Evolutionary conservation across 2,113 vertebrate species (phyloP).

Genomic region (Zosterops borbonicus): DNA sequence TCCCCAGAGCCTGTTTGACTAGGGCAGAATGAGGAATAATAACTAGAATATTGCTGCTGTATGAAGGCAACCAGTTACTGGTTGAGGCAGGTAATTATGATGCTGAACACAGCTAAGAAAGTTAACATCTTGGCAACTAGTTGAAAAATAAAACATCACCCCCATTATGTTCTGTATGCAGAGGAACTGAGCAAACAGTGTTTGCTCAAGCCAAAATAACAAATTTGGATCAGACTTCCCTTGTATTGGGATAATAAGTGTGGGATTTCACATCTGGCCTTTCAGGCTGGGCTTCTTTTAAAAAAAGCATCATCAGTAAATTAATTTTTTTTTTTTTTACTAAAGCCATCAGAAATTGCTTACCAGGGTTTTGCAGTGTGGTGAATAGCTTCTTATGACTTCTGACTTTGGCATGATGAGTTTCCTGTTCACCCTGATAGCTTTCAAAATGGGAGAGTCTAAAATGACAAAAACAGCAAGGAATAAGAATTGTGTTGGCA

Average conservation of each 20-base stretch:
- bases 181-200: not conserved
- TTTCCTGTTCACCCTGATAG: conserved; percentile 50
- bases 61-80: not conserved
- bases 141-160: not conserved
- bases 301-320: conserved; percentile 8
- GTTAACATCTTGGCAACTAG: not conserved
- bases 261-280: conserved; percentile 30
- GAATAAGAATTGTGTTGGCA: conserved; percentile 25
- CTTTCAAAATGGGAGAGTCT: conserved; percentile 35
- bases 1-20: not conserved
- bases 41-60: not conserved
- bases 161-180: not conserved
- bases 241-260: not conserved
- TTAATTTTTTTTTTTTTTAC: not conserved
- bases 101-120: not conserved
- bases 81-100: not conserved
- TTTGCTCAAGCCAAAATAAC: not conserved
- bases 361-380: conserved; percentile 12
- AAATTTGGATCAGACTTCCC: not conserved
- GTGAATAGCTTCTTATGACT: conserved; percentile 45
- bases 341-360: conserved; percentile 40
- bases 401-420: conserved; percentile 31
- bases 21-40: not conserved
- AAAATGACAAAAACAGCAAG: not conserved
- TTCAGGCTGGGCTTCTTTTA: conserved; percentile 34